Percentiles rank a stretch among this genome's conserved stretches.
phyloP scores from a whole-genome alignment of 2,888 invertebrate species.

The Callyntrura guangdongensis region DNA sequence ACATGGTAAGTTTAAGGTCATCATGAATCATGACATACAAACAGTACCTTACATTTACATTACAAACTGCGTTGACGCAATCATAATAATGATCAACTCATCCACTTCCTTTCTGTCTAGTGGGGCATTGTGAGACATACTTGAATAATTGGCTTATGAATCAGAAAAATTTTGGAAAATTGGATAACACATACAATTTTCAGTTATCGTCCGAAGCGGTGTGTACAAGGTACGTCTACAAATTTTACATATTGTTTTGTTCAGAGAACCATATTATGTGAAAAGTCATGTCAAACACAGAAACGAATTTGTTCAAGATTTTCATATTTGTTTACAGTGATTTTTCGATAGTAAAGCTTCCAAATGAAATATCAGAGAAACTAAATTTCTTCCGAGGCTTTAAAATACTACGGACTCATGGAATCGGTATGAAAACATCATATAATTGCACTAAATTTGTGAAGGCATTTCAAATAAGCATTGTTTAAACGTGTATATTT shows the following conservation, averaged over 20 bases:
- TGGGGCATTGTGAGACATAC: conserved; percentile 26
- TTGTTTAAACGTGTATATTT: background rate
- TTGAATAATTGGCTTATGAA: conserved; percentile 60
- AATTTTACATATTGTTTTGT: no score
- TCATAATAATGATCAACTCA: background rate
- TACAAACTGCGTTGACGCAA: no score
- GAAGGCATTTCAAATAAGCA: background rate
- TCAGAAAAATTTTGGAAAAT: conserved; percentile 46
- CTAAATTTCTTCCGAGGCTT: background rate
- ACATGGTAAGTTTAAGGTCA: conserved; percentile 30
- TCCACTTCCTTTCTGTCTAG: background rate
- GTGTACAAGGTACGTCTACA: conserved; percentile 43
- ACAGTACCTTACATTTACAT: no score
- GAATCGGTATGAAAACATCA: conserved; percentile 56
- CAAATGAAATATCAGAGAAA: background rate
- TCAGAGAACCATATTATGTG: background rate
- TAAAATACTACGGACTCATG: conserved; percentile 39
- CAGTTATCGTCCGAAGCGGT: background rate
- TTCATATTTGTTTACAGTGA: no score
- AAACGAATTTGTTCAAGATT: no score
- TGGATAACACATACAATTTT: conserved; percentile 55
- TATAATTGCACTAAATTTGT: background rate
- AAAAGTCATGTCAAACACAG: no score
- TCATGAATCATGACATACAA: no score
- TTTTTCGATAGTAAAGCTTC: conserved; percentile 41